Percentiles rank a stretch among this genome's conserved stretches.
Evolutionary conservation across 2,888 invertebrate species (phyloP).

Genomic region (Melolontha melolontha): DNA sequence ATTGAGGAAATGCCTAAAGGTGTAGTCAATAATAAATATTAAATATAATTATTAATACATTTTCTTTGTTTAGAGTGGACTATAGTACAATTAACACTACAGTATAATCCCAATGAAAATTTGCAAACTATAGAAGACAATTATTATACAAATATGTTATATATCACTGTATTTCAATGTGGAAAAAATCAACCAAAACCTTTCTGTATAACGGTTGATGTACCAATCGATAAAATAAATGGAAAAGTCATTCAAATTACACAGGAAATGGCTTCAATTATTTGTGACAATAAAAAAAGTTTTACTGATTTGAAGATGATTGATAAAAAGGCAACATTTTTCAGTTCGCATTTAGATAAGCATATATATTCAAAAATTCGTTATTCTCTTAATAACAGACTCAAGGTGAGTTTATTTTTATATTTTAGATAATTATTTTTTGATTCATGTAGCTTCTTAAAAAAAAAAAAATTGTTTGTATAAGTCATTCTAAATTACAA

Average conservation of each 20-base stretch:
- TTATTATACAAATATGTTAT: slow-evolving; percentile 54
- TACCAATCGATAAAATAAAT: slow-evolving; percentile 51
- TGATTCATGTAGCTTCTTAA: no score
- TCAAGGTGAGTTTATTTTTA: slow-evolving; percentile 41
- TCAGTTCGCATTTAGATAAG: slow-evolving; percentile 51
- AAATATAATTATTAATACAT: slow-evolving; percentile 15
- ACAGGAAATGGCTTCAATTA: slow-evolving; percentile 56
- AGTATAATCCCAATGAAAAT: slow-evolving; percentile 53
- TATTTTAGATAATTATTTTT: no score
- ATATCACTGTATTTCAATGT: slow-evolving; percentile 60
- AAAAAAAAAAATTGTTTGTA: no score
- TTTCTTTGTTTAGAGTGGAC: slow-evolving; percentile 70
- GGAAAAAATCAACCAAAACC: slow-evolving; percentile 55
- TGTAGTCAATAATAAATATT: slow-evolving; percentile 41
- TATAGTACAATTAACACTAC: slow-evolving; percentile 70
- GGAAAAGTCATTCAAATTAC: slow-evolving; percentile 49
- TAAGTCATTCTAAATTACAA: no score
- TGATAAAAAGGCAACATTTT: slow-evolving; percentile 30
- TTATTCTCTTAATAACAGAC: slow-evolving; percentile 43
- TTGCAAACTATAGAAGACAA: slow-evolving; percentile 52
- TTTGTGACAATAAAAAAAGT: slow-evolving; percentile 52
- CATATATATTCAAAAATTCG: slow-evolving; percentile 48
- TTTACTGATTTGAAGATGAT: slow-evolving; percentile 46
- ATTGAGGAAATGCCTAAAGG: slow-evolving; percentile 61
- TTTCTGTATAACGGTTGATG: slow-evolving; percentile 55